phyloP scores from a whole-genome alignment of 2,113 vertebrate genomes.

The Myotis yumanensis region DNA sequence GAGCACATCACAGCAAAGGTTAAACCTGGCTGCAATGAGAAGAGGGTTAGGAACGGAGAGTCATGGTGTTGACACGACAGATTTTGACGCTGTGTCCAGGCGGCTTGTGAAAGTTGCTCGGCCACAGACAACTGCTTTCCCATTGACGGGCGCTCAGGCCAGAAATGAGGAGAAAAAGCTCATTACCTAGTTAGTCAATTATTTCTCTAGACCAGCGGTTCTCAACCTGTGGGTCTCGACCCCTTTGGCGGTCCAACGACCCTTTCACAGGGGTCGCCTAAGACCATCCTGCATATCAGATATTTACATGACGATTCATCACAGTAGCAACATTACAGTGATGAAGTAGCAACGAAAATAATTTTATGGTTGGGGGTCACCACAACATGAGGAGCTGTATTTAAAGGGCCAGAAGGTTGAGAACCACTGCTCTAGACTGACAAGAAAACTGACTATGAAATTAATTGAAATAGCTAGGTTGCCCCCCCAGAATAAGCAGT shows the following conservation, averaged over 20 bases:
- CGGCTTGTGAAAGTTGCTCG: not conserved
- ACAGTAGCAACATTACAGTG: too few species aligned
- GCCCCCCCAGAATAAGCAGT: not conserved
- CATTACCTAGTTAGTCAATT: not conserved
- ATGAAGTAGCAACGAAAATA: too few species aligned
- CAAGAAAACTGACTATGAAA: not conserved
- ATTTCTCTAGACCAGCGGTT: not conserved
- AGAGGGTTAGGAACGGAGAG: not conserved
- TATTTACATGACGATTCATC: too few species aligned
- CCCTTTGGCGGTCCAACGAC: too few species aligned
- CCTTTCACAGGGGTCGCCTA: too few species aligned
- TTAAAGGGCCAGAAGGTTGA: too few species aligned
- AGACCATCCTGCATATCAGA: too few species aligned
- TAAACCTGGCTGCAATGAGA: not conserved
- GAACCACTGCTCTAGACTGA: too few species aligned
- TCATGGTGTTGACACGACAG: not conserved
- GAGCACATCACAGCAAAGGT: not conserved
- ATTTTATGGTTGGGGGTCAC: too few species aligned
- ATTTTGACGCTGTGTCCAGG: not conserved
- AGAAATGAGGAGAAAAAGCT: not conserved
- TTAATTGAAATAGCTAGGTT: slow-evolving; percentile 8
- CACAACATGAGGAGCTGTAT: too few species aligned
- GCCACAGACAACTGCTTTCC: not conserved
- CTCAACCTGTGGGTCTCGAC: too few species aligned
- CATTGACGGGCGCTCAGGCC: not conserved